These are phyloP conservation scores for Donacobius atricapilla DNA, from an alignment of 2,113 vertebrate species.

Conservation along the genomic window DNA sequence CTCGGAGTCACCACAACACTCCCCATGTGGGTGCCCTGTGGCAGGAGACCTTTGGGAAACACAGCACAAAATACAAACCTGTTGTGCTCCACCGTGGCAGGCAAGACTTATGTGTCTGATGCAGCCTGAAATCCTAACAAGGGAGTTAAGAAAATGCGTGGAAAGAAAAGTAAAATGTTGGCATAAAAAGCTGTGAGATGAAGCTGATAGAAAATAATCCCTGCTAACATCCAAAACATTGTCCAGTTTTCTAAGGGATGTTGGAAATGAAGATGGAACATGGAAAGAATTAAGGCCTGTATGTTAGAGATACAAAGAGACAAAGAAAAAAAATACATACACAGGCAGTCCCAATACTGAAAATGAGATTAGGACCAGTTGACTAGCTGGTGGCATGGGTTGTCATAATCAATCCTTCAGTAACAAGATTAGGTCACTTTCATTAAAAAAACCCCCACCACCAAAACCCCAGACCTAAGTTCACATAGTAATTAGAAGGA, in stretches of 20 bases:
- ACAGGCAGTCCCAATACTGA: neutral
- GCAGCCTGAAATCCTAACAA: neutral
- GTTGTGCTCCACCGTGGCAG: neutral
- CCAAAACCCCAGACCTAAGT: neutral
- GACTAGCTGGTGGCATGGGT: neutral
- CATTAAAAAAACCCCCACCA: neutral
- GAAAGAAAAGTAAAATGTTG: neutral
- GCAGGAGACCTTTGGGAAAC: neutral
- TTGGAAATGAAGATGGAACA: neutral
- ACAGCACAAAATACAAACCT: neutral
- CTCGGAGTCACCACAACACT: neutral
- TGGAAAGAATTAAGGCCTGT: neutral
- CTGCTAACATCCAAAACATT: neutral
- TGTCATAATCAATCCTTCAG: neutral
- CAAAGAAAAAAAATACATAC: neutral
- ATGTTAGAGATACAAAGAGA: neutral
- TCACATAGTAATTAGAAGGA: neutral
- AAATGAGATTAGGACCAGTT: neutral
- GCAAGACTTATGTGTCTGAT: rapidly evolving
- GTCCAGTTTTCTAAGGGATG: neutral
- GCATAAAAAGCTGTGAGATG: neutral
- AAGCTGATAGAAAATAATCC: neutral
- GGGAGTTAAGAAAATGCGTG: neutral
- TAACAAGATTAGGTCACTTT: neutral
- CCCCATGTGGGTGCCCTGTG: neutral